Evolutionary conservation across 2,113 vertebrate species (phyloP), one percentile per base, ranked within the genome.

Genomic region (Hyperopisus bebe): DNA sequence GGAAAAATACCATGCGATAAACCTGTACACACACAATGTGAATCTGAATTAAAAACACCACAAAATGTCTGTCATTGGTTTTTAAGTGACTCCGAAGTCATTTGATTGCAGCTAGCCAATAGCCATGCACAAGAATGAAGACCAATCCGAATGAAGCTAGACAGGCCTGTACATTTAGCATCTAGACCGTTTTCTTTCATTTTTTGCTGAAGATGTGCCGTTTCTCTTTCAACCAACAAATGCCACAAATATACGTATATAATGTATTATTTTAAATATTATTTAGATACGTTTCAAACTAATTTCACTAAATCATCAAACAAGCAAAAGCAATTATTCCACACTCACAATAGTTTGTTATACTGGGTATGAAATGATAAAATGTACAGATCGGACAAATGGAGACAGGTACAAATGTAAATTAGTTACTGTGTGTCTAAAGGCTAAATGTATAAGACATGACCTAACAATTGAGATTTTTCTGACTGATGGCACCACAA

Each of bases 41-140:
- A 80, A 80, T 42, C 74, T 80, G 15, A 80, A 42, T 89, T 70
- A 21, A 46, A 31, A 47, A 82, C 86, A 88, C 62, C 80, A 58
- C 87, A 90, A 90, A 87, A 91, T 93, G 91, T 93, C 91, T 91
- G 92, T 92, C 91, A 90, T 86, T 90, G 83, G 3, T 9, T 39
- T 51, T 42, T 3, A 53, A 82, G 47, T 74, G 10, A 42, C 55
- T 5, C 47, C n/a, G 9, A 62, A 35, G 47, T 53, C 15, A 80
- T n/a, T 80, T 42, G 35, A 39, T 80, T 19, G 19, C 17, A 42
- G 27, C 35, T 77, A 77, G 31, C 74, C 35, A 80, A 80, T 42
- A 80, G 74, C 74, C 35, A 80, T 42, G 17, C 74, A 80, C 35
- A 80, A 80, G 15, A 42, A 35, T 13, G n/a, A 70, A 31, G 62